Base-by-base conservation (phyloP, 2,888 invertebrate genomes). In the Lasius fuliginosus region DNA sequence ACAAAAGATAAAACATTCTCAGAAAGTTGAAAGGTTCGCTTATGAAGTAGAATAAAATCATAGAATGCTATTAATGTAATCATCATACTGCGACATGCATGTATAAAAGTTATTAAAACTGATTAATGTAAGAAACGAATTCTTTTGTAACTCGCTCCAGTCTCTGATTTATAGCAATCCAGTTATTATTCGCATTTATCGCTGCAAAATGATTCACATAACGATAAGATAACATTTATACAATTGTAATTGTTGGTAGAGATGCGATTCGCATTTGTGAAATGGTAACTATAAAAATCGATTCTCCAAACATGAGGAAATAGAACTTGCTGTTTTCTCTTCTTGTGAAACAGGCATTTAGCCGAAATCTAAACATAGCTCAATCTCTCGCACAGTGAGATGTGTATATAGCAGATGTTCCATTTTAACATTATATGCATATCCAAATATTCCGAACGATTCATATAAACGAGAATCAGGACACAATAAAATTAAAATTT, bases 291-390 rank as follows among this genome's bases (percentile, higher is more conserved):
- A 23, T 9, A 15, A 77, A 56, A 69, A 77, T 77, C 42, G 58
- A 77, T 77, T 58, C n/a, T 46, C 11, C 42, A n/a, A 30, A 40
- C 1, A 30, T 6, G 15, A 68, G 12, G n/a, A 56, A 77, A 40
- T n/a, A 27, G 8, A 36, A 15, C 12, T 42, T 12, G 40, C 30
- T 30, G n/a, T 1, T 58, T 42, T 53, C 65, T 36, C n/a, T 56
- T 40, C n/a, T 77, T 27, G 33, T 42, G 30, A n/a, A 69, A 56
- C 42, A 40, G 65, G 2, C 8, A 15, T 42, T 68, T 42, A 58
- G 30, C 15, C 5, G 30, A 58, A 58, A 42, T 68, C 77, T 77
- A 77, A 77, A 77, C 42, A 58, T 77, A 77, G 58, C 77, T 58
- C 58, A 27, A 67, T 76, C 11, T 40, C 27, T 58, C 40, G 6